These are phyloP conservation scores for Bradypodion pumilum DNA, from an alignment of 2,797 vertebrate species.

Conservation along the genomic window DNA sequence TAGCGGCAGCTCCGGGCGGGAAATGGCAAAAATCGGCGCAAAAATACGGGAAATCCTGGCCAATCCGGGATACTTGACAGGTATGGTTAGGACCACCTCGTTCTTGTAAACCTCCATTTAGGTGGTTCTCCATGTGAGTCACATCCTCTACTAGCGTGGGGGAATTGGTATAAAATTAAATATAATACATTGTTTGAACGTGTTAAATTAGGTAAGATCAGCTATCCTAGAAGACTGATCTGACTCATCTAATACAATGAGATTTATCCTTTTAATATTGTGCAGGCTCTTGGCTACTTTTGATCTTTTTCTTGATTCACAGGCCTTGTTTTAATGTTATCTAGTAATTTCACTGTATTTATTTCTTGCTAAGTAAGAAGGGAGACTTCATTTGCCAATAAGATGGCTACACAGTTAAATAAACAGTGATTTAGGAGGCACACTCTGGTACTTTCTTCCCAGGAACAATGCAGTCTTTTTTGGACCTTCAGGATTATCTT, in stretches of 20 bases:
- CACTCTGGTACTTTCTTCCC: not conserved
- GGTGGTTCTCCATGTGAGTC: not conserved
- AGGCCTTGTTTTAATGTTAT: not conserved
- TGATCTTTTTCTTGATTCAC: not conserved
- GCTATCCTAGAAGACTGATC: not conserved
- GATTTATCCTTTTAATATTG: not conserved
- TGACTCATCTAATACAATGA: no score
- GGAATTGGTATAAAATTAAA: not conserved
- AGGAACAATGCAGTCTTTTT: constrained; percentile 2
- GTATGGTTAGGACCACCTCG: not conserved
- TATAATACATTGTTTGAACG: no score
- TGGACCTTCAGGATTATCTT: not conserved
- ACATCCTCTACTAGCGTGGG: not conserved
- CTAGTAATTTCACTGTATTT: not conserved
- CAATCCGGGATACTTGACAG: no score
- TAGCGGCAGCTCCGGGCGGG: no score
- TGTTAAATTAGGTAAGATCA: no score
- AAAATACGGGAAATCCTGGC: no score
- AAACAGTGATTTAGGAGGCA: not conserved
- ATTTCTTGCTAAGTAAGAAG: not conserved
- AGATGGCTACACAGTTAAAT: not conserved
- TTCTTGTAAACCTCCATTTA: not conserved
- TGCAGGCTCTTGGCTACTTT: not conserved
- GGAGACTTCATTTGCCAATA: not conserved
- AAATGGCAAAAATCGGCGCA: no score